Conservation (phyloP, 2,888 invertebrate genomes). For the Apamea sordens region DNA sequence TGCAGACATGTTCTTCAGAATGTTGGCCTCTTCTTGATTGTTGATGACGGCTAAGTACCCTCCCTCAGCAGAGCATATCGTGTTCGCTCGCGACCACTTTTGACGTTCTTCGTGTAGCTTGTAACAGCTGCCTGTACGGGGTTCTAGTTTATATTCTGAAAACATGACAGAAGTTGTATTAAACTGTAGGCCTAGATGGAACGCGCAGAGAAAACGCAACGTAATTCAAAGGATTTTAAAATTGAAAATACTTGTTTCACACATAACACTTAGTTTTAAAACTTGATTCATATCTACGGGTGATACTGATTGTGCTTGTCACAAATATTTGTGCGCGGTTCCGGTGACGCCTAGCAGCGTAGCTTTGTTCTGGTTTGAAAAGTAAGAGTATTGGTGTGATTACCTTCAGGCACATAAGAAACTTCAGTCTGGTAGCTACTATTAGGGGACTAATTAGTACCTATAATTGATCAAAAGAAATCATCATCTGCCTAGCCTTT, state of each 20-base stretch:
- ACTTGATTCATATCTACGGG: no score
- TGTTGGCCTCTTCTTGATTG: conserved; percentile 15
- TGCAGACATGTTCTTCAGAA: conserved; percentile 4
- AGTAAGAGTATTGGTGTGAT: no score
- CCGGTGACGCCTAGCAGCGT: no score
- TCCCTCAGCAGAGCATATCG: conserved; percentile 15
- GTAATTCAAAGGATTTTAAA: background rate
- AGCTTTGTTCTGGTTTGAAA: no score
- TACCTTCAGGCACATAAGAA: no score
- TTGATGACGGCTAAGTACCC: conserved; percentile 22
- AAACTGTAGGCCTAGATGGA: background rate
- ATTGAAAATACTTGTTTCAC: background rate
- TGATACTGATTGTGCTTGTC: no score
- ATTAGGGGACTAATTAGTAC: no score
- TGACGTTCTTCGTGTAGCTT: conserved; percentile 16
- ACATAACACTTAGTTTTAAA: no score
- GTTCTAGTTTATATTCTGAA: conserved; percentile 14
- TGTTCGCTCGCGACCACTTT: background rate
- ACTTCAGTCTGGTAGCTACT: no score
- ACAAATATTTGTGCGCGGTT: no score
- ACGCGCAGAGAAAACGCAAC: background rate
- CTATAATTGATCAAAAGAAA: no score
- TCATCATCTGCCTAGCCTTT: no score
- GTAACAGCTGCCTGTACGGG: conserved; percentile 25
- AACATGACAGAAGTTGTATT: background rate